Conservation (phyloP, 1,140 invertebrate genomes). For the Magallana angulata region DNA sequence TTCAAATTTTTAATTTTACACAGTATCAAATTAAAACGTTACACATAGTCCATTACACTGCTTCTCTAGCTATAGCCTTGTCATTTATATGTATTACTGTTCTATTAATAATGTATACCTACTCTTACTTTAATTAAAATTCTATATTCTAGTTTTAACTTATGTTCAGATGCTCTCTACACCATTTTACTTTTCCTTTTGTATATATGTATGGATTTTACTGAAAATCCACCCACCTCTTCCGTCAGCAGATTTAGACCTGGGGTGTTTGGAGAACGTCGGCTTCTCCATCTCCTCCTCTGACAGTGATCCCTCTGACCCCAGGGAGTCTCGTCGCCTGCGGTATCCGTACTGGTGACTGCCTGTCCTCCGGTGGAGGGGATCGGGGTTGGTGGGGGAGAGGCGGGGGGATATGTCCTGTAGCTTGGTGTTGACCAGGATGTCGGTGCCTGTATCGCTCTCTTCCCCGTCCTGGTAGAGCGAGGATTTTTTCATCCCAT, state of each 20-base stretch:
- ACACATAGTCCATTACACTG: no score
- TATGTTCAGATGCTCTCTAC: no score
- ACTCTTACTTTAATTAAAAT: no score
- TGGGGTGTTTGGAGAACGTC: constrained; percentile 42
- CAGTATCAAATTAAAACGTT: no score
- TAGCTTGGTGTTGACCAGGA: constrained; percentile 57
- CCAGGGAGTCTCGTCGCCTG: constrained; percentile 56
- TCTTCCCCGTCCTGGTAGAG: constrained; percentile 64
- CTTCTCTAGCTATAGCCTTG: no score
- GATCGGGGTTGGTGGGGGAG: constrained; percentile 30
- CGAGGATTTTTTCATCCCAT: not conserved
- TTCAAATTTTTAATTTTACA: no score
- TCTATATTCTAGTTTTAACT: no score
- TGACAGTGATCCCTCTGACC: constrained; percentile 60
- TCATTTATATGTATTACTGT: no score
- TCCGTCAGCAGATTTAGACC: constrained; percentile 66
- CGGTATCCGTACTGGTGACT: constrained; percentile 24
- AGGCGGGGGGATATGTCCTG: constrained; percentile 8
- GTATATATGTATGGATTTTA: no score
- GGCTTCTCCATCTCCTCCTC: constrained; percentile 58
- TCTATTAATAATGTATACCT: no score
- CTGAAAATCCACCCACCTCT: constrained; percentile 52
- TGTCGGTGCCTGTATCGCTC: constrained; percentile 70
- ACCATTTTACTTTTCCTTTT: no score
- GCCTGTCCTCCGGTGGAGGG: constrained; percentile 1